Base-by-base conservation (phyloP, 2,888 invertebrate species). In the Scaptodrosophila latifasciaeformis region DNA sequence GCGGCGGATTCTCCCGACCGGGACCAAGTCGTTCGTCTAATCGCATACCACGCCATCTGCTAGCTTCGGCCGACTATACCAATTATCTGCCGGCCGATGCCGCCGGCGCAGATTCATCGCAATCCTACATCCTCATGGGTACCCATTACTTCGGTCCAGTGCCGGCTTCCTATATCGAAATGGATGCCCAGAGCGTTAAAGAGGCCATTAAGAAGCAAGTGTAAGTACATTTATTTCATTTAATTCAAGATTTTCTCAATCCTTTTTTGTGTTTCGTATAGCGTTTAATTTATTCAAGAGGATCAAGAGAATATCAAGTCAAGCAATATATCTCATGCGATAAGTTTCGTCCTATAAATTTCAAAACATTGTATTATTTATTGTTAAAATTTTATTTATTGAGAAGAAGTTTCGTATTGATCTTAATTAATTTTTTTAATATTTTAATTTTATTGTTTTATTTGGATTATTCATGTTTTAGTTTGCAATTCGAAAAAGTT, bases 201-300 rank as follows among this genome's bases (percentile, higher is more conserved):
- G 95, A 95, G 61, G 91, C 92, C 67, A 92, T 96, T 66, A 92
- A 91, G 85, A 95, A 95, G 81, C 96, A 97, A 88, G 94, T 96
- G 96, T 96, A 87, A 92, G 93, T 91, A 63, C 47, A n/a, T n/a
- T n/a, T n/a, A n/a, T n/a, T n/a, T n/a, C n/a, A n/a, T n/a, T n/a
- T n/a, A n/a, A n/a, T n/a, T n/a, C n/a, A n/a, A n/a, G n/a, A n/a
- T n/a, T n/a, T n/a, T n/a, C n/a, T n/a, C n/a, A n/a, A n/a, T n/a
- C n/a, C n/a, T n/a, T n/a, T n/a, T n/a, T n/a, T n/a, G n/a, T n/a
- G n/a, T n/a, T n/a, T n/a, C n/a, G n/a, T n/a, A n/a, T n/a, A n/a
- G n/a, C n/a, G n/a, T n/a, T n/a, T n/a, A n/a, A n/a, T n/a, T n/a
- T n/a, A n/a, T n/a, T n/a, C n/a, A n/a, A n/a, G n/a, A n/a, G n/a